Conservation (phyloP, 1,140 invertebrate species). For the Cydia splendana region DNA sequence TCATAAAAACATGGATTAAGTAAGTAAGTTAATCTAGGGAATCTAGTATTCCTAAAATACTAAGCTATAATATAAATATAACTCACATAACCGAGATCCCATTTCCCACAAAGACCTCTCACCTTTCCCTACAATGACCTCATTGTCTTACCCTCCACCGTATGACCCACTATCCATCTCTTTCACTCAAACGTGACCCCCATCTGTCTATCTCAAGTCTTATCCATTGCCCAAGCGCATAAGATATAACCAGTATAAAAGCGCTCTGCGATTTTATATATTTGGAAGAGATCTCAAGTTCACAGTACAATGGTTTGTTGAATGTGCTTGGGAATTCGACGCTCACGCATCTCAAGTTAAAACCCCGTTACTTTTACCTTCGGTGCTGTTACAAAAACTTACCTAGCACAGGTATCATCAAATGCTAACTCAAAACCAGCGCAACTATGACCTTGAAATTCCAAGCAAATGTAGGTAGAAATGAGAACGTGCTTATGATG, state of each 20-base stretch:
- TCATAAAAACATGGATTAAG: too few relatives aligned
- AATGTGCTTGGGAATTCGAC: background rate
- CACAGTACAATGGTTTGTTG: background rate
- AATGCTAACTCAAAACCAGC: background rate
- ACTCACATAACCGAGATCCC: background rate
- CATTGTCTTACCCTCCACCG: slow-evolving; percentile 17
- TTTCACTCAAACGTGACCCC: background rate
- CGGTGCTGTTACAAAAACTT: background rate
- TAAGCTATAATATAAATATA: too few relatives aligned
- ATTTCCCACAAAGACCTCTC: slow-evolving; percentile 23
- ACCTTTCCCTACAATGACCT: slow-evolving; percentile 22
- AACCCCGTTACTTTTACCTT: slow-evolving; percentile 77
- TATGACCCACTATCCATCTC: slow-evolving; percentile 14
- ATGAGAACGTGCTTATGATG: background rate
- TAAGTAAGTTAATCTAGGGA: background rate
- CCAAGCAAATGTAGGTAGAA: background rate
- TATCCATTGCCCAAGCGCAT: background rate
- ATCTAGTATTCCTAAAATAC: background rate
- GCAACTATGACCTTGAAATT: background rate
- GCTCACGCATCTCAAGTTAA: slow-evolving; percentile 73
- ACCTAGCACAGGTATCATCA: background rate
- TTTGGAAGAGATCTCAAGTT: background rate
- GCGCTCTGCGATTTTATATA: too few relatives aligned
- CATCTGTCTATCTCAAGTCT: background rate
- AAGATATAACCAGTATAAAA: background rate